These are phyloP conservation scores for Nephrotoma flavescens DNA, from an alignment of 2,888 invertebrate genomes.

Conservation along the genomic window DNA sequence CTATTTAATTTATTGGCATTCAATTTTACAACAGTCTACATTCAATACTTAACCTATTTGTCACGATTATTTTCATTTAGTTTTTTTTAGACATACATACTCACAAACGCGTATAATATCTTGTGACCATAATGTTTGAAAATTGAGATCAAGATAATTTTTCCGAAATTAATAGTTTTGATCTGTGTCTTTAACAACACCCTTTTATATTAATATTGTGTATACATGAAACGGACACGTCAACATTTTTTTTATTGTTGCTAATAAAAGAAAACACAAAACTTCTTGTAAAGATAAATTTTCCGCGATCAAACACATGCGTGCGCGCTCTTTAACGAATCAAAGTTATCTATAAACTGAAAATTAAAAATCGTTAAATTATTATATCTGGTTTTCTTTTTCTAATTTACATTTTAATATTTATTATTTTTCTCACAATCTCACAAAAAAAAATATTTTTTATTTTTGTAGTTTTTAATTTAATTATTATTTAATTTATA, in stretches of 20 bases:
- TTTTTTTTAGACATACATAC: neutral
- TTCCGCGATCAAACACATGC: neutral
- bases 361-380: neutral
- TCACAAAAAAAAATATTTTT: neutral
- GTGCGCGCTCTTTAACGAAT: neutral
- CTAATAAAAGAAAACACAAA: neutral
- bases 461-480: neutral
- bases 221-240: neutral
- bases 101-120: neutral
- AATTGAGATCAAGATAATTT: neutral
- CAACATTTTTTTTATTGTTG: neutral
- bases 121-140: neutral
- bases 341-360: neutral
- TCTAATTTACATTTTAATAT: neutral
- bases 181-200: neutral
- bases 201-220: neutral
- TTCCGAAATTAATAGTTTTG: neutral
- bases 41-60: neutral
- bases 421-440: neutral
- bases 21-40: neutral
- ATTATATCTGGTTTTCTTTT: neutral
- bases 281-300: neutral
- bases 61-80: neutral
- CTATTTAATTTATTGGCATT: neutral
- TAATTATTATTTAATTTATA: neutral